Conservation (phyloP, 2,113 vertebrate species). For the Turdus rufiventris region DNA sequence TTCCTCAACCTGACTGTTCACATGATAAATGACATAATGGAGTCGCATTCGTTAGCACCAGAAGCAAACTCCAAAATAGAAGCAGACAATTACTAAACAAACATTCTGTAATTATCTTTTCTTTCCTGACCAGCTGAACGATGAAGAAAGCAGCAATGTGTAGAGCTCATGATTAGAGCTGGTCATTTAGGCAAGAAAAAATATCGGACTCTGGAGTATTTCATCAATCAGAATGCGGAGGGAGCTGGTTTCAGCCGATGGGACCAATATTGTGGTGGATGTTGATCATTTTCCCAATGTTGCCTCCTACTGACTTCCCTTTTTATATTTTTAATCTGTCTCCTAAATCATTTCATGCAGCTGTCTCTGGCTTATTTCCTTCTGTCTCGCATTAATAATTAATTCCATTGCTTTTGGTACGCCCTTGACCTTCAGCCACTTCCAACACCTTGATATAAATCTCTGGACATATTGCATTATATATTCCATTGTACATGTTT, state of each 20-base stretch:
- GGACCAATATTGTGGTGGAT: background rate
- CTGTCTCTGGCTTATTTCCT: background rate
- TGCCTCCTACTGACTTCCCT: constrained; percentile 19
- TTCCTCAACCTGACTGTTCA: constrained; percentile 53
- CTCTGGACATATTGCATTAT: background rate
- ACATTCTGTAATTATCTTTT: constrained; percentile 53
- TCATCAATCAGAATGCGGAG: background rate
- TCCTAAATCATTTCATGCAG: background rate
- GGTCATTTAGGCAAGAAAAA: constrained; percentile 35
- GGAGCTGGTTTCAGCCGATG: background rate
- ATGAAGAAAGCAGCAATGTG: constrained; percentile 31
- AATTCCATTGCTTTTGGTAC: background rate
- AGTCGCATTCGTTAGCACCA: constrained; percentile 30
- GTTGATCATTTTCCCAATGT: background rate
- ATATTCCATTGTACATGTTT: background rate
- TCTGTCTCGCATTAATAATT: background rate
- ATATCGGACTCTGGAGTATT: background rate
- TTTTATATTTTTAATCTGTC: constrained; percentile 17
- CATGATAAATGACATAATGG: constrained; percentile 60
- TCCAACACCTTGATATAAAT: background rate
- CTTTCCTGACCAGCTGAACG: constrained; percentile 32
- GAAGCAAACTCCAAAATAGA: constrained; percentile 57
- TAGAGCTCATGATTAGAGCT: constrained; percentile 28
- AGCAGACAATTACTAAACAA: constrained; percentile 54
- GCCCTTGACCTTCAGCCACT: background rate